Evolutionary conservation across 2,113 vertebrate species (phyloP).

Genomic region (Apaloderma vittatum): DNA sequence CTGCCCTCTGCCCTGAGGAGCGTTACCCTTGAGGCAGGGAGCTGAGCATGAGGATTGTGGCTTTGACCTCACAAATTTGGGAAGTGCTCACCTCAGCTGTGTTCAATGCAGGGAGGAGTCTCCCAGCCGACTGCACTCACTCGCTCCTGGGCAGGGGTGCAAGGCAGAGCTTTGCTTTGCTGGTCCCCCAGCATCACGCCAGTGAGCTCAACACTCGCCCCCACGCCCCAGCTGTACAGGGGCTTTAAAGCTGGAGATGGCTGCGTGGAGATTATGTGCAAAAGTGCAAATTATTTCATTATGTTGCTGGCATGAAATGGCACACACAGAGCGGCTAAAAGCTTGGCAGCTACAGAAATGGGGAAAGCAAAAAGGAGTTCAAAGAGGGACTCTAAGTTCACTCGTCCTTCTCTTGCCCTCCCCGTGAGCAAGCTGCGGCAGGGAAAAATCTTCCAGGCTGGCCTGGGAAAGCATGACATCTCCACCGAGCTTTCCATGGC

Average conservation of each 20-base stretch:
- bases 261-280: slow-evolving; percentile 9
- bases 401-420: background rate
- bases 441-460: background rate
- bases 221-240: accelerated
- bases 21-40: background rate
- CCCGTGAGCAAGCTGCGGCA: accelerated
- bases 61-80: background rate
- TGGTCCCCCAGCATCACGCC: background rate
- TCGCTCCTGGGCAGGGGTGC: background rate
- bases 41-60: accelerated
- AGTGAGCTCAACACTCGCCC: accelerated
- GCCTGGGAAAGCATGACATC: background rate
- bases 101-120: background rate
- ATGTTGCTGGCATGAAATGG: background rate
- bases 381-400: background rate
- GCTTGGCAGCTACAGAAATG: slow-evolving; percentile 24
- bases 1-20: accelerated
- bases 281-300: slow-evolving; percentile 45
- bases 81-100: background rate
- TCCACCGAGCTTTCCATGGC: background rate
- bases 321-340: background rate
- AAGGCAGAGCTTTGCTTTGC: background rate
- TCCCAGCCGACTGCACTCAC: accelerated
- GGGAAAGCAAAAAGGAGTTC: background rate
- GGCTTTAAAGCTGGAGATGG: background rate